Percentiles rank a stretch among this genome's conserved stretches.
Evolutionary conservation across 2,113 vertebrate genomes (phyloP).

Genomic region (Notiomystis cincta): DNA sequence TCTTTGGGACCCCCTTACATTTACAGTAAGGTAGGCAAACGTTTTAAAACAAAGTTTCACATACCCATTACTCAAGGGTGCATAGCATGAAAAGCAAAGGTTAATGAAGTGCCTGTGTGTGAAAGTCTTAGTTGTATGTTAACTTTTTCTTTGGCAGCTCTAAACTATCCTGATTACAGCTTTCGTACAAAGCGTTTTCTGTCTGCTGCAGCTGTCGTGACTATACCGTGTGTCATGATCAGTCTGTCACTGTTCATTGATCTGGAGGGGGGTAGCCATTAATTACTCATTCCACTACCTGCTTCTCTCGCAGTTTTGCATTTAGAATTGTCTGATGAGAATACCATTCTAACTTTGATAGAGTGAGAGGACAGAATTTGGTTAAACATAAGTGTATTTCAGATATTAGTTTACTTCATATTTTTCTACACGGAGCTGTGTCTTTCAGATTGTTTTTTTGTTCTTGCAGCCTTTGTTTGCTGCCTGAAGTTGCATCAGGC

Average conservation of each 20-base stretch:
- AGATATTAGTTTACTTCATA: neutral
- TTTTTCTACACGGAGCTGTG: neutral
- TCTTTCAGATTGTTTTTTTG: neutral
- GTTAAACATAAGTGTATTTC: neutral
- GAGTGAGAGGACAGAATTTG: neutral
- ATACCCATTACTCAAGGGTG: neutral
- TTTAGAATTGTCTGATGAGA: neutral
- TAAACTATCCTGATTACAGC: neutral
- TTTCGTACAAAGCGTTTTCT: neutral
- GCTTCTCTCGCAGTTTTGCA: neutral
- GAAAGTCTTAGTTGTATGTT: neutral
- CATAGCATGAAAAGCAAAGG: neutral
- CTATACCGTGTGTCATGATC: neutral
- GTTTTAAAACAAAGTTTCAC: neutral
- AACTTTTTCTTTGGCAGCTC: neutral
- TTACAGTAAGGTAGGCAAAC: neutral
- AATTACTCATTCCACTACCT: neutral
- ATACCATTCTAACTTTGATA: neutral
- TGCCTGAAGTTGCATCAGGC: neutral
- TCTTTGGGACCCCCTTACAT: neutral
- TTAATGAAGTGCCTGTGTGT: neutral
- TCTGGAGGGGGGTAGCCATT: neutral
- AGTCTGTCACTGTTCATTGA: neutral
- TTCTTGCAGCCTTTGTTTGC: neutral
- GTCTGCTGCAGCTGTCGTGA: neutral